A percentile compares a stretch with the other conserved stretches of the same genome.
Evolutionary conservation across 2,888 invertebrate genomes (phyloP).

Genomic region (Horisme vitalbata): DNA sequence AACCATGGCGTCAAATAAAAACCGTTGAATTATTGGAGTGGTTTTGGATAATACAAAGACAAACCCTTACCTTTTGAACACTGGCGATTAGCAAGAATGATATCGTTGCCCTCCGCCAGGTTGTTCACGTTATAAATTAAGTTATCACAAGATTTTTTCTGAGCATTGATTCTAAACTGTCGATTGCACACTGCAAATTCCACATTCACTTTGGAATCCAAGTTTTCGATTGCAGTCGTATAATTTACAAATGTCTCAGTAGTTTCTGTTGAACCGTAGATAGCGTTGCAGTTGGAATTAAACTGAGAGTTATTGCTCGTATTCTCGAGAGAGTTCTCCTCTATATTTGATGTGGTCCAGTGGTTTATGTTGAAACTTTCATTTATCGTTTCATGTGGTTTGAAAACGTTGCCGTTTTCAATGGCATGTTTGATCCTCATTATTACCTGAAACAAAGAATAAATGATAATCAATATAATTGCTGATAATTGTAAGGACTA

Average conservation of each 20-base stretch:
- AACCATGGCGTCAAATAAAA: too few relatives aligned
- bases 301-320: constrained; percentile 46
- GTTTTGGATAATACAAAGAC: too few relatives aligned
- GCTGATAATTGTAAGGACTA: too few relatives aligned
- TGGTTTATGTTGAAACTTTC: constrained; percentile 45
- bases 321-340: constrained; percentile 42
- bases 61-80: constrained; percentile 36
- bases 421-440: constrained; percentile 64
- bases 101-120: constrained; percentile 50
- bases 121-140: constrained; percentile 43
- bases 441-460: constrained; percentile 58
- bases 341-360: constrained; percentile 47
- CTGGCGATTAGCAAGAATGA: constrained; percentile 37
- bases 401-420: constrained; percentile 66
- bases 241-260: constrained; percentile 45
- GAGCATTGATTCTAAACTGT: constrained; percentile 63
- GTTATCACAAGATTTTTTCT: constrained; percentile 45
- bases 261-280: constrained; percentile 44
- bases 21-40: too few relatives aligned
- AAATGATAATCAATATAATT: constrained; percentile 6
- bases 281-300: constrained; percentile 48
- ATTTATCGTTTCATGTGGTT: constrained; percentile 38
- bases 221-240: constrained; percentile 34
- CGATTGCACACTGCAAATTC: constrained; percentile 61
- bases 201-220: constrained; percentile 40